Evolutionary conservation across 1,140 invertebrate species (phyloP).

Genomic region (Phthorimaea operculella): DNA sequence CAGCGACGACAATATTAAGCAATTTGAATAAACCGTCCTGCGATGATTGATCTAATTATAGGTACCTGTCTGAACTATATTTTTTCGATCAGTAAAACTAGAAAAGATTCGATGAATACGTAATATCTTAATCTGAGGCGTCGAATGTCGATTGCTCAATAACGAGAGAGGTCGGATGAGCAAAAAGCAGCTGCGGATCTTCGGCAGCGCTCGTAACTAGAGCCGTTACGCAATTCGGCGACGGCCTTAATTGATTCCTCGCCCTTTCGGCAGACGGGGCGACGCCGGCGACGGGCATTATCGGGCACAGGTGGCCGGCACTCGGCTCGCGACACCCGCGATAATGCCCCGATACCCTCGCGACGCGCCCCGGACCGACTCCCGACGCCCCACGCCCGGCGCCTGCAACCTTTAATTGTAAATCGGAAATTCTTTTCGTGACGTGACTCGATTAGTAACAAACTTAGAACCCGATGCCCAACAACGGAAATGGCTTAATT

Average conservation of each 20-base stretch:
- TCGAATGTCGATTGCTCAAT: conserved; percentile 59
- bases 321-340: conserved; percentile 47
- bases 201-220: conserved; percentile 60
- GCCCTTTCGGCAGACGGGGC: conserved; percentile 62
- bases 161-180: conserved; percentile 60
- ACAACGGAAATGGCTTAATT: conserved; percentile 57
- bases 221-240: conserved; percentile 61
- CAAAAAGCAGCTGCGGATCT: conserved; percentile 60
- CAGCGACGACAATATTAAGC: background rate
- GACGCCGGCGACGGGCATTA: conserved; percentile 39
- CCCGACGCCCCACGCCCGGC: conserved; percentile 32
- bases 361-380: too few species aligned
- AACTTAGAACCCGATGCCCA: conserved; percentile 40
- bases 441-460: conserved; percentile 50
- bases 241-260: conserved; percentile 64
- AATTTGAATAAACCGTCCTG: background rate
- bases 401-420: conserved; percentile 53
- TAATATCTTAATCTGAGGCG: conserved; percentile 61
- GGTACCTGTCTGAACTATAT: too few species aligned
- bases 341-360: conserved; percentile 32
- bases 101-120: conserved; percentile 43
- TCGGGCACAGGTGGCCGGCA: conserved; percentile 61
- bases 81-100: conserved; percentile 27
- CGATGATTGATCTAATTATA: background rate
- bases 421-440: conserved; percentile 53